Evolutionary conservation across 1,140 invertebrate genomes (phyloP), one percentile per base, ranked within the genome.

Genomic region (Drosophila paulistorum): DNA sequence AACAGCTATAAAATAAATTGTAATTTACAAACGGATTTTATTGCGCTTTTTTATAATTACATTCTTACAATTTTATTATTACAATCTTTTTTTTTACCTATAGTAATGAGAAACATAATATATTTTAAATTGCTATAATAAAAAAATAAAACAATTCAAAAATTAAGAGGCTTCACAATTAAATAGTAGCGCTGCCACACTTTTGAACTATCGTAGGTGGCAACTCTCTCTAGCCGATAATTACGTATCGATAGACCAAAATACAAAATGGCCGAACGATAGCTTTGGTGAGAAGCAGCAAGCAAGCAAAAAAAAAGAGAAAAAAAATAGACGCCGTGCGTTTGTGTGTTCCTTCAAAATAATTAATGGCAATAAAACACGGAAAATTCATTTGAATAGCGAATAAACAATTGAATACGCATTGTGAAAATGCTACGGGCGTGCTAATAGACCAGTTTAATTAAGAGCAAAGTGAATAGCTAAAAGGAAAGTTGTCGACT

Each of bases 261-360:
- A 81, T 85, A 67, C 82, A 87, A 83, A 87, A 84, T 84, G 79
- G 80, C 79, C 74, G 73, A 77, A 72, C 75, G 72, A 78, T 75
- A 82, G 68, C 75, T 80, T 84, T 39, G 37, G 13, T 85, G 82
- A 78, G 72, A 74, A 75, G 69, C 79, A 77, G 68, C 75, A 87
- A 30, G 82, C 82, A 82, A 82, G 81, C 82, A 69, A 86, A 81
- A 72, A 69, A 81, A 69, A 81, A 72, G 67, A 86, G 83, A 86
- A 77, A 64, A 77, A 84, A 51, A 51, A 51, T 51, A 51, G 45
- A 81, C 74, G 81, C 82, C 78, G 80, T 84, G 80, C 41, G 69
- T 67, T 81, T 68, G 78, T 86, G 82, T 85, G 83, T 79, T 86
- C 81, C 81, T 51, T 30, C 5, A 45, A 63, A 73, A 37, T 54